Percentiles rank a stretch among this genome's conserved stretches.
These are phyloP conservation scores for Leptopilina myrica DNA, from an alignment of 2,888 invertebrate species.

Conservation along the genomic window DNA sequence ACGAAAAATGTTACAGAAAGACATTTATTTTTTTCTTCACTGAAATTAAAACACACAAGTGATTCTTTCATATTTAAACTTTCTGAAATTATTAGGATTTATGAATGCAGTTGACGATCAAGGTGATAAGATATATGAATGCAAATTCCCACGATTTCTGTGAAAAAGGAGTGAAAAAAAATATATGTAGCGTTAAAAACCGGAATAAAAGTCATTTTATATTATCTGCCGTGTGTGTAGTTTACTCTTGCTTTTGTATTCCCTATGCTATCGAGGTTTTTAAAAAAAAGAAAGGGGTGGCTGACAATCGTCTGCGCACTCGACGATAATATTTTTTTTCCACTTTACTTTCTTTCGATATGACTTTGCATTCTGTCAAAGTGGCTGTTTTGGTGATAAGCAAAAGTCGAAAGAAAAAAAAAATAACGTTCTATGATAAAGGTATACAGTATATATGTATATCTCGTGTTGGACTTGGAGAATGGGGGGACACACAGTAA, in stretches of 20 bases:
- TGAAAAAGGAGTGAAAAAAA: neutral
- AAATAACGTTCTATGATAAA: conserved; percentile 8
- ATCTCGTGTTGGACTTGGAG: neutral
- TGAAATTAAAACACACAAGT: neutral
- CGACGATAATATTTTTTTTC: conserved; percentile 29
- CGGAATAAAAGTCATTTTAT: conserved; percentile 48
- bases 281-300: conserved; percentile 38
- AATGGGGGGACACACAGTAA: conserved; percentile 12
- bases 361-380: conserved; percentile 41
- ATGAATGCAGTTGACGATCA: neutral
- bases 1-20: too few relatives aligned
- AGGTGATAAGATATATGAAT: conserved; percentile 15
- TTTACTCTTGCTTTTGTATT: conserved; percentile 51
- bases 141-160: conserved; percentile 18
- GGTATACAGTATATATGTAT: neutral
- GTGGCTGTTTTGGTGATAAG: conserved; percentile 41
- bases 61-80: neutral
- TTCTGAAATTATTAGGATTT: neutral
- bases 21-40: too few relatives aligned
- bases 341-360: conserved; percentile 9
- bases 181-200: neutral
- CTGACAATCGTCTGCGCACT: conserved; percentile 21
- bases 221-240: conserved; percentile 46
- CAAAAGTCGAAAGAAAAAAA: conserved; percentile 31
- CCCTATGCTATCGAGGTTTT: conserved; percentile 13